Conservation (phyloP, 2,797 vertebrate genomes). For the Phalanger gymnotis region DNA sequence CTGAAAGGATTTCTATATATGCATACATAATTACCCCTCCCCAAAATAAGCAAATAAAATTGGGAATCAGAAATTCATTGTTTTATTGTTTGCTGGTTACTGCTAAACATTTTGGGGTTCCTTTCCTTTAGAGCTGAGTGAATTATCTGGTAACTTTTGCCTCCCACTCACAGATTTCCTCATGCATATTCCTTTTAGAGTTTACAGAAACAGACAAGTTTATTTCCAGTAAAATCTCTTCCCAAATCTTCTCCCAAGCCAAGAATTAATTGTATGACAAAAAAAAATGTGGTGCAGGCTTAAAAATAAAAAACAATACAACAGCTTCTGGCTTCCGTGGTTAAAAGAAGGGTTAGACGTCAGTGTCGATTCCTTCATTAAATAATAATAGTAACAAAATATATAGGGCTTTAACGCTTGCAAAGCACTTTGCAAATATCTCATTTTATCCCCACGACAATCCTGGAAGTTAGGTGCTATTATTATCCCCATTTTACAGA, state of each 20-base stretch:
- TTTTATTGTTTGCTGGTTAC: rapidly evolving
- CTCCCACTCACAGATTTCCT: conserved; percentile 18
- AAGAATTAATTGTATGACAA: not conserved
- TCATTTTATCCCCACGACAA: not conserved
- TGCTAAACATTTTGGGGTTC: not conserved
- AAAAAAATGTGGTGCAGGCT: not conserved
- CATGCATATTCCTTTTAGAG: not conserved
- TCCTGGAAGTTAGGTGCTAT: not conserved
- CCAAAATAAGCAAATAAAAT: not conserved
- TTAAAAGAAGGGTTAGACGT: not conserved
- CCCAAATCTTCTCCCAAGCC: not conserved
- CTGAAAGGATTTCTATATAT: not conserved
- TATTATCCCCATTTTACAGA: not conserved
- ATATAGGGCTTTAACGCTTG: not conserved
- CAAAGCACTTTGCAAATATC: not conserved
- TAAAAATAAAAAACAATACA: conserved; percentile 33
- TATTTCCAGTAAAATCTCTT: conserved; percentile 1
- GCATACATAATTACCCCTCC: not conserved
- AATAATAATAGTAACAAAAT: not conserved
- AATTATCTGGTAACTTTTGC: conserved; percentile 2
- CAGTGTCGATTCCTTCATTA: not conserved
- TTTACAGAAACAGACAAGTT: conserved; percentile 24
- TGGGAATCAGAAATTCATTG: not conserved
- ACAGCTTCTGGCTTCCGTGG: conserved; percentile 5
- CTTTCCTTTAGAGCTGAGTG: not conserved